Base-by-base conservation (phyloP, 2,113 vertebrate genomes). In the Danio rerio region DNA sequence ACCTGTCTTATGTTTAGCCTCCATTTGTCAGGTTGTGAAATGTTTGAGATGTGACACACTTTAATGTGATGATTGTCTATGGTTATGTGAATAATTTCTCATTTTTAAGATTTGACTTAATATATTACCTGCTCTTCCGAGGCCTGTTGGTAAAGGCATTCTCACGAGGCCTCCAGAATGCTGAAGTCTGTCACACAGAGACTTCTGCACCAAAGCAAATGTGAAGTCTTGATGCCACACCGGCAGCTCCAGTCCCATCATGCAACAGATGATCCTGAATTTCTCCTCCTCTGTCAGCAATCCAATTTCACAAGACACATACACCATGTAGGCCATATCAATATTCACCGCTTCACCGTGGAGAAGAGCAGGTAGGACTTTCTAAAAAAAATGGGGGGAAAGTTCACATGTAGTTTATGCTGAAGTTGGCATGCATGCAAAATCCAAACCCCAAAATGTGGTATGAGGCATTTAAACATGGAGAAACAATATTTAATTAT, bases 241-340 rank as follows among this genome's bases (percentile, higher is more conserved):
- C 0, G 94, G 94, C 56, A 96, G 92, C 90, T 94, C 94, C 89
- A 96, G 84, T 50, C 87, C 88, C 83, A 55, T 61, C 95, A 96
- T 96, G 88, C 95, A 95, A 83, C 86, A 89, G 62, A 95, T 89
- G 72, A 95, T 94, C 84, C 94, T 92, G 42, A 91, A 85, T 83
- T 92, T 95, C 68, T 95, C 93, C 0, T 88, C 84, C 0, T 87
- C 43, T 0, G 13, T 88, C 58, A 96, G 65, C 0, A 95, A 87
- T 0, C 90, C 94, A 0, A 90, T 87, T 6, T 80, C 83, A 3
- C 89, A 53, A 12, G 95, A 91, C 4, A 95, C 90, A 3, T 94
- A 95, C 1, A 94, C 93, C 95, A 96, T 95, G 90, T 94, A 95
- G 0, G 91, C 91, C 95, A 96, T 96, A 81, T 96, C 94, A 0